A percentile compares a stretch with the other conserved stretches of the same genome.
These are phyloP conservation scores for Indicator indicator DNA, from an alignment of 2,113 vertebrate genomes.

Conservation along the genomic window DNA sequence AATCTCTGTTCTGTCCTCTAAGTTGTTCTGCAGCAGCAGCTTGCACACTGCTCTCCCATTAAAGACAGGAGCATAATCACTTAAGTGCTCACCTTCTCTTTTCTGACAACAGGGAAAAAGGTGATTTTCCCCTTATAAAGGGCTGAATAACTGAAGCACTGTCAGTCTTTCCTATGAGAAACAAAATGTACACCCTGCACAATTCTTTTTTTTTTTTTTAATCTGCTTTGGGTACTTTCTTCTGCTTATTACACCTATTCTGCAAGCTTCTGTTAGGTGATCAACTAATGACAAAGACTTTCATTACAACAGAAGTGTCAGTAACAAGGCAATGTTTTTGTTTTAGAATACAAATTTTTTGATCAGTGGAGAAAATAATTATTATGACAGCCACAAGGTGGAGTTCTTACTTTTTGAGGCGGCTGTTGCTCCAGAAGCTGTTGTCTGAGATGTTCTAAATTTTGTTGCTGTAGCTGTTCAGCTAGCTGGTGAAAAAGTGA, in stretches of 20 bases:
- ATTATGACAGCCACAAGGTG: constrained; percentile 56
- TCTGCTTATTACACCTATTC: background rate
- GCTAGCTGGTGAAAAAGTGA: constrained; percentile 97
- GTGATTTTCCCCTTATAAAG: background rate
- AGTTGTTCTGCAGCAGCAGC: background rate
- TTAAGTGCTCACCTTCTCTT: background rate
- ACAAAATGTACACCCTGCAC: background rate
- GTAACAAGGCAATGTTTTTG: background rate
- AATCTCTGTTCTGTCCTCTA: background rate
- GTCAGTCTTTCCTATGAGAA: background rate
- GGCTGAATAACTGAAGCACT: background rate
- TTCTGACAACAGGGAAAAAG: background rate
- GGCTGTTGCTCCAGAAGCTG: constrained; percentile 90
- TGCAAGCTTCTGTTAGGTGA: background rate
- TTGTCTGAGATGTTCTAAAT: constrained; percentile 95
- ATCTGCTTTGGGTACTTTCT: background rate
- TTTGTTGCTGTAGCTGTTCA: constrained; percentile 97
- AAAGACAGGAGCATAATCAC: background rate
- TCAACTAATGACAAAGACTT: background rate
- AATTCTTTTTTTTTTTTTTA: background rate
- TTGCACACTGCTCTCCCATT: background rate
- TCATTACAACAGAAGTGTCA: background rate
- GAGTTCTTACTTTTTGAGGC: constrained; percentile 83
- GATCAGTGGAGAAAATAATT: background rate
- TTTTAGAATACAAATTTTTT: background rate